Conservation (phyloP, 2,113 vertebrate species). For the Centropus bengalensis region DNA sequence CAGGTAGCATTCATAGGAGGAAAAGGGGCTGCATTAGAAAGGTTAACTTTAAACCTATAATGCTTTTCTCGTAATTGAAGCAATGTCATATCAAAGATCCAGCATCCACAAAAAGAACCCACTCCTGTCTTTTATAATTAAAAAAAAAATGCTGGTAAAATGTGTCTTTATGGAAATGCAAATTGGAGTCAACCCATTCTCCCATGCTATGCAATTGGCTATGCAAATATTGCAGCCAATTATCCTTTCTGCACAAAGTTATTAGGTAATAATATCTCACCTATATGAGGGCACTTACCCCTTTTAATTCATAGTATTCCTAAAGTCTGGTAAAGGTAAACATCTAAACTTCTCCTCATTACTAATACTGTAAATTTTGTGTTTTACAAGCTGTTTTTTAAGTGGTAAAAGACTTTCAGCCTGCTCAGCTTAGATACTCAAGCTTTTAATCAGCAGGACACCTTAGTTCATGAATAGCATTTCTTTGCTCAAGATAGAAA, state of each 20-base stretch:
- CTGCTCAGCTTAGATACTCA: background rate
- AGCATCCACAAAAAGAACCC: background rate
- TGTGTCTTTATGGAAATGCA: background rate
- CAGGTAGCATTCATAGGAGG: background rate
- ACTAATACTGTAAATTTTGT: background rate
- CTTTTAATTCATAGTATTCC: background rate
- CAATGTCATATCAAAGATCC: background rate
- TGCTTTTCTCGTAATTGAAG: background rate
- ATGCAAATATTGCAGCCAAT: background rate
- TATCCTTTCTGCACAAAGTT: background rate
- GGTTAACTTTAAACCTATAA: background rate
- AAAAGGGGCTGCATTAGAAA: background rate
- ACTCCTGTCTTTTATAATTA: background rate
- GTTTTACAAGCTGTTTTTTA: background rate
- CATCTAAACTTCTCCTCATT: background rate
- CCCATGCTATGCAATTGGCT: background rate
- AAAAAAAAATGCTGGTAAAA: background rate
- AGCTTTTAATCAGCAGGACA: background rate
- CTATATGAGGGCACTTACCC: background rate
- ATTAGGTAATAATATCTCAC: background rate
- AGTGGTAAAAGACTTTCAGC: background rate
- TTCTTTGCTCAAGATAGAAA: background rate
- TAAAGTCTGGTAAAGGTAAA: background rate
- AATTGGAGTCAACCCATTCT: background rate
- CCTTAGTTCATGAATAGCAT: background rate